Percentiles rank a stretch among this genome's conserved stretches.
Conservation (phyloP, 2,888 invertebrate species). For the Pharmacophagus antenor region DNA sequence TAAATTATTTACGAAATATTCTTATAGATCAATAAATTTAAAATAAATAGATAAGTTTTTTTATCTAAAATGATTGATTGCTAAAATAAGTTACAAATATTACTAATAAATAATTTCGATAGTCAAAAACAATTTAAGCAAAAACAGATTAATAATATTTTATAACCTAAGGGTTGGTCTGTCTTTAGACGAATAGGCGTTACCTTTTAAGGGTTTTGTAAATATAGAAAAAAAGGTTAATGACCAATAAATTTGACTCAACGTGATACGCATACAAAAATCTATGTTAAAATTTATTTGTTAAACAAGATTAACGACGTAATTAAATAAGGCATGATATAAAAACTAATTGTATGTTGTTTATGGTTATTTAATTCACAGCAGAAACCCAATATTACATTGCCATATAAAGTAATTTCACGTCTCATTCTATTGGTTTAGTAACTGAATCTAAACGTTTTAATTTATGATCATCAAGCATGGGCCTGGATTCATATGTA, state of each 20-base stretch:
- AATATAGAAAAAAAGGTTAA: no score
- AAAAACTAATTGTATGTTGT: background rate
- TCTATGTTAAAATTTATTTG: no score
- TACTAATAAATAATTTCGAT: no score
- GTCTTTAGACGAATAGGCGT: no score
- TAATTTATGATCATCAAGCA: conserved; percentile 91
- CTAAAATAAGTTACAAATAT: no score
- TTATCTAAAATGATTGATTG: no score
- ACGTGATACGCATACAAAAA: no score
- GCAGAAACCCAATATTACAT: background rate
- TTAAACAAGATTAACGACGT: background rate
- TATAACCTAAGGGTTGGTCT: no score
- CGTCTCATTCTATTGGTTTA: conserved; percentile 75
- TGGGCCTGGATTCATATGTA: conserved; percentile 93
- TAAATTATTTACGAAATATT: conserved; percentile 23
- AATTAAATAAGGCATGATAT: background rate
- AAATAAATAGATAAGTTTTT: conserved; percentile 3
- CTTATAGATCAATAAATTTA: conserved; percentile 25
- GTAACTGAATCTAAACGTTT: conserved; percentile 82
- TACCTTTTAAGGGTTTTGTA: no score
- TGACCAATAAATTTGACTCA: no score
- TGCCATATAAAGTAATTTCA: background rate
- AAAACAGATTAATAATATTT: no score
- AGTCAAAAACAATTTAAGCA: no score
- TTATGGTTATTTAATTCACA: background rate